Conservation (phyloP, 2,888 invertebrate species). For the Germaria angustata region DNA sequence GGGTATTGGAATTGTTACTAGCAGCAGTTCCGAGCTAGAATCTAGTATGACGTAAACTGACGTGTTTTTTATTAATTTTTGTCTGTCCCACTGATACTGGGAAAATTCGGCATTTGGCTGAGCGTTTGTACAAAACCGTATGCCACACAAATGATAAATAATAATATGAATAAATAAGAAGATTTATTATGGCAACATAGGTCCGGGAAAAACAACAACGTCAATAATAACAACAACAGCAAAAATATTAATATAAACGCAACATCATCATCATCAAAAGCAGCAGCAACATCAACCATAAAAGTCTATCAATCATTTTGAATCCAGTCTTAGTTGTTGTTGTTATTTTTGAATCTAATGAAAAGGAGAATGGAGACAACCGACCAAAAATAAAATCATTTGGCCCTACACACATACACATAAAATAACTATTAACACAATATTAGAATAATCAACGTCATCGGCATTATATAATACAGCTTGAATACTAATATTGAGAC, state of each 20-base stretch:
- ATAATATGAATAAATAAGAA: slow-evolving; percentile 68
- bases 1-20: too few species aligned
- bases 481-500: slow-evolving; percentile 2
- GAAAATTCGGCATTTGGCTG: background rate
- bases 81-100: background rate
- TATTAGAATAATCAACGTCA: slow-evolving; percentile 70
- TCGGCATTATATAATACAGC: slow-evolving; percentile 63
- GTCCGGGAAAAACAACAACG: slow-evolving; percentile 61
- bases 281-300: slow-evolving; percentile 31
- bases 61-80: slow-evolving; percentile 51
- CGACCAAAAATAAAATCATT: slow-evolving; percentile 44
- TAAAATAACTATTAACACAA: slow-evolving; percentile 60
- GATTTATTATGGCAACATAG: slow-evolving; percentile 69
- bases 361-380: slow-evolving; percentile 42
- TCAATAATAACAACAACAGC: slow-evolving; percentile 28
- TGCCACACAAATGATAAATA: slow-evolving; percentile 67
- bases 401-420: slow-evolving; percentile 46
- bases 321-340: slow-evolving; percentile 30
- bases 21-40: background rate
- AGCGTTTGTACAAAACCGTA: slow-evolving; percentile 45
- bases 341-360: background rate
- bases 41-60: slow-evolving; percentile 46
- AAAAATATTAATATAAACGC: slow-evolving; percentile 40
- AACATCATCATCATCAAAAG: slow-evolving; percentile 43
- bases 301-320: slow-evolving; percentile 66